A percentile compares a stretch with the other conserved stretches of the same genome.
These are phyloP conservation scores for Condylura cristata DNA, from an alignment of 2,113 vertebrate genomes.

Conservation along the genomic window DNA sequence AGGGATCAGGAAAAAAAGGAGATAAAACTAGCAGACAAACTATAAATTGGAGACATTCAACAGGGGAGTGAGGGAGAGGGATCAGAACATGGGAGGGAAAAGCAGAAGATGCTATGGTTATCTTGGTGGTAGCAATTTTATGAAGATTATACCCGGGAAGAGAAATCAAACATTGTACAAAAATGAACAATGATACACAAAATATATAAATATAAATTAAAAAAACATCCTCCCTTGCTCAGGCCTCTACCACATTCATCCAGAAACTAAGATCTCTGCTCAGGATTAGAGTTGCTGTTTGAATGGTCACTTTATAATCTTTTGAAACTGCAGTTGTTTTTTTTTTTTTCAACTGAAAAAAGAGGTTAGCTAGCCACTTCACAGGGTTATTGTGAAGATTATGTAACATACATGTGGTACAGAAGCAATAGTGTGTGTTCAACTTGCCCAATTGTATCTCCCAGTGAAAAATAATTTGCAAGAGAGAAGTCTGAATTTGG, in stretches of 20 bases:
- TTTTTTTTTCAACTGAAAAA: conserved; percentile 11
- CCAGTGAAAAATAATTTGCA: neutral
- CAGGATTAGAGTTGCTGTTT: neutral
- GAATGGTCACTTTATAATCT: neutral
- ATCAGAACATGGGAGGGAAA: too few species aligned
- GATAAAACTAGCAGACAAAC: too few species aligned
- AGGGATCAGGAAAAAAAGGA: too few species aligned
- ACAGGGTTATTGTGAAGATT: neutral
- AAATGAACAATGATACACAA: too few species aligned
- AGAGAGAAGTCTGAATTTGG: neutral
- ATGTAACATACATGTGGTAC: neutral
- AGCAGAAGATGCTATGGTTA: too few species aligned
- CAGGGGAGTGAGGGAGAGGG: too few species aligned
- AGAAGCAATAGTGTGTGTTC: neutral
- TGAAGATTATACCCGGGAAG: too few species aligned
- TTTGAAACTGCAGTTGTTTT: neutral
- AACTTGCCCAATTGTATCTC: neutral
- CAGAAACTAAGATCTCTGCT: neutral
- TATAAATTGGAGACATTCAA: too few species aligned
- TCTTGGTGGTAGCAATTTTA: too few species aligned
- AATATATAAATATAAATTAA: too few species aligned
- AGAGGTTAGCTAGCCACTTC: neutral
- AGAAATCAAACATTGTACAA: too few species aligned
- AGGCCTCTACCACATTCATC: neutral
- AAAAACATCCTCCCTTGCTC: neutral